Base-by-base conservation (phyloP, 2,888 invertebrate species). In the Caenorhabditis sp. region DNA sequence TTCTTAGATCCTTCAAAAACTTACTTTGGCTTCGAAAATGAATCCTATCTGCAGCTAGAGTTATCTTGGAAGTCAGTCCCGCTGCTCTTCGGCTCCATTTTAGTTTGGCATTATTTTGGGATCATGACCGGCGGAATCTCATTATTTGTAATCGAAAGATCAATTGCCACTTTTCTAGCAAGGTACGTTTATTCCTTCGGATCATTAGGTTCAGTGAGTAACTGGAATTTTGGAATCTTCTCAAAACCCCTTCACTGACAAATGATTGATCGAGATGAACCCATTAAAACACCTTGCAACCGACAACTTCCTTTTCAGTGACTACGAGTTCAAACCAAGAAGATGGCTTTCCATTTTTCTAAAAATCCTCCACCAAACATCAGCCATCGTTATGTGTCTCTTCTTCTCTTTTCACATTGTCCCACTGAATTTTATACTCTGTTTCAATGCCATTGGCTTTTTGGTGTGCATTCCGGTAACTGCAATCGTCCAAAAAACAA, bases 41-140 rank as follows among this genome's bases (percentile, higher is more conserved):
- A 32, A 1, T 6, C 37, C 6, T 27, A 13, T 0, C 24, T 50
- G 6, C 2, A 20, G 2, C 2, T 61, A 2, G 26, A 35, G 11
- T 0, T 61, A 6, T 35, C 61, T 9, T 50, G 61, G 61, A 17
- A 39, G 27, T 39, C 37, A 15, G 39, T 9, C 20, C 61, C 61
- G 17, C 27, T 61, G 50, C n/a, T 61, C 0, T 0, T 61, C 7
- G 61, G 61, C n/a, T 39, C 61, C 3, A n/a, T 61, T n/a, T 15
- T 61, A 0, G 37, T 61, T 1, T 61, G 61, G 61, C 61, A 61
- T 39, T 61, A 61, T 27, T 37, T 61, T 48, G 61, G 61, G 0
- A n/a, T 61, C 2, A 7, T 61, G 8, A 50, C 27, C 22, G 17
- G 50, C 6, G 61, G 61, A 39, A 61, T 61, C n/a, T 17, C 50